Base-by-base conservation (phyloP, 2,888 invertebrate species). In the Drosophila meridiana region DNA sequence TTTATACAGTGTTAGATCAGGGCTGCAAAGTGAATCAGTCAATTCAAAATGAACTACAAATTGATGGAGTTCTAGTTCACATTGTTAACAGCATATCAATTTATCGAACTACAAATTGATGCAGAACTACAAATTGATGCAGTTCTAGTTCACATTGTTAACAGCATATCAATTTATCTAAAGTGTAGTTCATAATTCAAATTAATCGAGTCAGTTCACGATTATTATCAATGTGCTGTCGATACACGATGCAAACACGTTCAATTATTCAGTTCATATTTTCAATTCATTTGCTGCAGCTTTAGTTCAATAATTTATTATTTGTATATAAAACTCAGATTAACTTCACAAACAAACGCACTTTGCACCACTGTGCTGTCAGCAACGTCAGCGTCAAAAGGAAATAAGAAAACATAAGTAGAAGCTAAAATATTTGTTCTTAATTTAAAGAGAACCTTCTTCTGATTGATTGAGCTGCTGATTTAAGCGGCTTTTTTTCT, bases 381-480 rank as follows among this genome's bases (percentile, higher is more conserved):
- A 60, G 28, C 53, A 30, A 20, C 60, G 67, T 40, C 62, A 45
- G 40, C 65, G 57, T 64, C 66, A 77, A 63, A 56, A 61, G 26
- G 34, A 58, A 58, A 47, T 20, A 4, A 6, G 14, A 9, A 36
- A 26, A 30, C 28, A n/a, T 11, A 59, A 47, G 26, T 4, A 50
- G 32, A 28, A 32, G 38, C 40, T 26, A 40, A 50, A 60, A 60
- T 58, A 58, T 58, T 45, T 70, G 73, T 74, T 69, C 81, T 89
- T 87, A 87, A 84, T 89, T 84, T 83, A 78, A 89, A 63, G 68
- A 71, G 84, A 89, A 84, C 69, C 71, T 73, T 59, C 64, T 70
- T 76, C 90, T 85, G 85, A 85, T 85, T 85, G 85, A 85, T 85
- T 85, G 90, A 85, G 85, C 85, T 76, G 85, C 85, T 87, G 90